A percentile compares a stretch with the other conserved stretches of the same genome.
Conservation (phyloP, 1,140 invertebrate species). For the Pygmarrhopalites habei region DNA sequence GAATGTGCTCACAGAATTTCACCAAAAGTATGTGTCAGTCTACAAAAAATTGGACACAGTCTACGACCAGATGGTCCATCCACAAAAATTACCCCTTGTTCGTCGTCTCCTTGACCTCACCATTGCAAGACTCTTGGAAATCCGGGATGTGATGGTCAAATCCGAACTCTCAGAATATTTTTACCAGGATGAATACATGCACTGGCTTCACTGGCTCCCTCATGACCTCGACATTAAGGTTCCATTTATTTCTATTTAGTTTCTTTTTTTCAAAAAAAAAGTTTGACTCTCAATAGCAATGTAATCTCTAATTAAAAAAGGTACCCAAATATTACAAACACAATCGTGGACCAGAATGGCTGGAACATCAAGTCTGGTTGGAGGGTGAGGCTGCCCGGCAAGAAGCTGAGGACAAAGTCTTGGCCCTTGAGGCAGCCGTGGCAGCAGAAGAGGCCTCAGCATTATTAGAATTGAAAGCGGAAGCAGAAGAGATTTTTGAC, state of each 20-base stretch:
- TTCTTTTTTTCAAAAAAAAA: too few species aligned
- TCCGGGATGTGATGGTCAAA: slow-evolving; percentile 41
- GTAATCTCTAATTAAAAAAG: too few species aligned
- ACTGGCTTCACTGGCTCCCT: slow-evolving; percentile 41
- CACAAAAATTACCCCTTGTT: slow-evolving; percentile 78
- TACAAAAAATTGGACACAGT: slow-evolving; percentile 67
- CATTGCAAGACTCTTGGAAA: slow-evolving; percentile 60
- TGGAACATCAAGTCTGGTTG: neutral
- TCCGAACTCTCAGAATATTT: slow-evolving; percentile 24
- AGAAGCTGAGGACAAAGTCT: neutral
- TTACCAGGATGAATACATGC: slow-evolving; percentile 47
- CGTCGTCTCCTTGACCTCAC: slow-evolving; percentile 68
- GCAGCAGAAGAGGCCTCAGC: neutral
- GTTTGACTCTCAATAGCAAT: too few species aligned
- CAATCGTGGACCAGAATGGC: neutral
- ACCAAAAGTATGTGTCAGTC: slow-evolving; percentile 70
- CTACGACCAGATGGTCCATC: slow-evolving; percentile 85
- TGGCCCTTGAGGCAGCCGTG: neutral
- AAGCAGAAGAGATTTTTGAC: neutral
- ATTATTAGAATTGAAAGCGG: neutral
- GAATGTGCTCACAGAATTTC: slow-evolving; percentile 44
- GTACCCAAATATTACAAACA: slow-evolving; percentile 45
- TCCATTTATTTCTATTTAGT: too few species aligned
- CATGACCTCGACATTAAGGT: slow-evolving; percentile 49
- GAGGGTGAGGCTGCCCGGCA: neutral